Evolutionary conservation across 2,113 vertebrate genomes (phyloP).

Genomic region (Atherinomorus stipes): DNA sequence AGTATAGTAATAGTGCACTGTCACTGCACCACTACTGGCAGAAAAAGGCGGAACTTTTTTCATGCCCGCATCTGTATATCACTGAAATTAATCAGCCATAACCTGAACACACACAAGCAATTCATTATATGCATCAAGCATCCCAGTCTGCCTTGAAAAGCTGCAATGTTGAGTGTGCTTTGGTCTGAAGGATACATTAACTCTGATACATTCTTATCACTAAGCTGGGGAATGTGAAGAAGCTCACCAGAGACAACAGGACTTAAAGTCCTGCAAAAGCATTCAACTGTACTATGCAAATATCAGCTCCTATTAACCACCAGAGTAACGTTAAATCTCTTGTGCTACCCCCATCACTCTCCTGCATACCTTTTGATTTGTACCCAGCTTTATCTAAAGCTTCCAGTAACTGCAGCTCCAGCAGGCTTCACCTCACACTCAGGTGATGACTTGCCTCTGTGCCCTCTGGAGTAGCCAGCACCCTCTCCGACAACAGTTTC

Average conservation of each 20-base stretch:
- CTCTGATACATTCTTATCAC: slow-evolving; percentile 76
- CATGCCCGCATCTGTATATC: too few species aligned
- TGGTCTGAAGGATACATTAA: slow-evolving; percentile 31
- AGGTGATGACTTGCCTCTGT: slow-evolving; percentile 56
- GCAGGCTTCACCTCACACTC: slow-evolving; percentile 32
- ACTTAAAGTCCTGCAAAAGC: slow-evolving; percentile 22
- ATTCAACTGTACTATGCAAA: not conserved
- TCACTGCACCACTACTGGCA: too few species aligned
- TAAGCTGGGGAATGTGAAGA: slow-evolving; percentile 71
- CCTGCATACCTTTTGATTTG: slow-evolving; percentile 4
- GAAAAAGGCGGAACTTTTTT: too few species aligned
- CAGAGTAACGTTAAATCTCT: slow-evolving; percentile 23
- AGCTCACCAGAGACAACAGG: slow-evolving; percentile 52
- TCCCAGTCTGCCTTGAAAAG: slow-evolving; percentile 12
- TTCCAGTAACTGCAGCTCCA: slow-evolving; percentile 4
- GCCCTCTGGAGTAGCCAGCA: slow-evolving; percentile 49
- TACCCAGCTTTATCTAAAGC: slow-evolving; percentile 35
- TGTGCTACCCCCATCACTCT: not conserved
- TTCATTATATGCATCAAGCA: not conserved
- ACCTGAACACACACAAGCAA: slow-evolving; percentile 2
- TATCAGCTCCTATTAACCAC: slow-evolving; percentile 1
- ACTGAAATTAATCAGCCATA: not conserved
- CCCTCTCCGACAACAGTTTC: slow-evolving; percentile 62
- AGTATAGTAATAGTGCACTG: too few species aligned
- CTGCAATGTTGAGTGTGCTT: slow-evolving; percentile 28